These are phyloP conservation scores for Drepanosiphum platanoidis DNA, from an alignment of 2,888 invertebrate species.

Conservation along the genomic window DNA sequence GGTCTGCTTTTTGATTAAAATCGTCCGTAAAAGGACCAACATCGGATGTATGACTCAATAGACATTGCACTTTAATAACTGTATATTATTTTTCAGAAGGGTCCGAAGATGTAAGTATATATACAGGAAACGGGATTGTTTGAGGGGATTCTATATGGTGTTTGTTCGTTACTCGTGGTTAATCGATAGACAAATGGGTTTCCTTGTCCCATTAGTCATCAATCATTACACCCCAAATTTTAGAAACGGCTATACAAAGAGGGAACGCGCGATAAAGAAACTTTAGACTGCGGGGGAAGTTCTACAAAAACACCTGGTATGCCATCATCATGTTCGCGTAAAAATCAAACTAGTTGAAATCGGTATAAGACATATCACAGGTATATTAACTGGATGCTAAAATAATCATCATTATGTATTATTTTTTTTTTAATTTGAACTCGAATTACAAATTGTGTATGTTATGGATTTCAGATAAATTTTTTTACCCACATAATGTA, in stretches of 20 bases:
- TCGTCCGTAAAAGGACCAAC: background rate
- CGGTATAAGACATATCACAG: no score
- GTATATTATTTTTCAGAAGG: slow-evolving; percentile 39
- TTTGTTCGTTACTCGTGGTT: slow-evolving; percentile 22
- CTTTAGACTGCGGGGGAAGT: background rate
- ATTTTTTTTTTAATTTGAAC: no score
- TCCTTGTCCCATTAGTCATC: slow-evolving; percentile 22
- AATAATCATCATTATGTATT: no score
- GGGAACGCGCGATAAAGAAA: background rate
- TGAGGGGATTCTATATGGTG: background rate
- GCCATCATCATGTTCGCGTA: no score
- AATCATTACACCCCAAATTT: slow-evolving; percentile 52
- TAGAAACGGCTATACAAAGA: slow-evolving; percentile 17
- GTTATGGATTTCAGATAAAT: no score
- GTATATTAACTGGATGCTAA: no score
- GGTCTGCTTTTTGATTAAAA: background rate
- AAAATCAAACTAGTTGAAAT: no score
- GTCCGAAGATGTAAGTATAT: background rate
- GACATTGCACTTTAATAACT: background rate
- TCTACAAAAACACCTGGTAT: background rate
- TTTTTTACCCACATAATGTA: no score
- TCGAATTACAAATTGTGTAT: no score
- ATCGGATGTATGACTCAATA: slow-evolving; percentile 48
- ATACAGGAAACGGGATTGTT: slow-evolving; percentile 25
- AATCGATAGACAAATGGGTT: slow-evolving; percentile 60